Base-by-base conservation (phyloP, 1,140 invertebrate genomes). In the Olivierus martensii region DNA sequence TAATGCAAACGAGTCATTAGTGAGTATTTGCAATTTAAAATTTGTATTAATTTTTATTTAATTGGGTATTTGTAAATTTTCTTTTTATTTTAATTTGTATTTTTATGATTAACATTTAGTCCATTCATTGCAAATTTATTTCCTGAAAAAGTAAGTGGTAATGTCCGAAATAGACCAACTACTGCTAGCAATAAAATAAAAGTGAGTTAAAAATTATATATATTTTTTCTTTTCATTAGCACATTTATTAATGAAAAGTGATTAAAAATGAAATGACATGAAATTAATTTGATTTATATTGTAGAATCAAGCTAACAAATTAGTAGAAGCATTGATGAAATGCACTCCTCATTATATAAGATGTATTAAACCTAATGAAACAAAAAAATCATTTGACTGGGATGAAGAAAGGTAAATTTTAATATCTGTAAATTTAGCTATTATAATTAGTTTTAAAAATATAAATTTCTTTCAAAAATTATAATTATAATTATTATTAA, bases 291-390 rank as follows among this genome's bases (percentile, higher is more conserved):
- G 1, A 39, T 52, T 39, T 34, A 44, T 37, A 10, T 43, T 48
- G 28, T 14, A 57, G 52, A 57, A 41, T 0, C 87, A 98, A 73
- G 99, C 99, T 68, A 75, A 91, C 11, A 86, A 91, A 47, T 95
- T 91, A 0, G 72, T 99, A 22, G 84, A 83, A 28, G 82, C 85
- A 54, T 68, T 99, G 11, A 99, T 97, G 84, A 71, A 77, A 2
- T 99, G 22, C 94, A 93, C 64, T 79, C 85, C 4, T 97, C 94
- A 99, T 71, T 99, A 99, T 69, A 88, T 99, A 37, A 78, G 95
- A 22, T 99, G 95, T 68, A 96, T 99, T 62, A 99, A 99, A 71
- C 94, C 95, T 18, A 99, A 99, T 69, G 95, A 99, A 64, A 81
- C 78, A 9, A 84, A 84, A 64, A 75, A 73, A 64, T 71, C 82